These are phyloP conservation scores for Thecocarcelia acutangulata DNA, from an alignment of 2,888 invertebrate genomes.

Conservation along the genomic window DNA sequence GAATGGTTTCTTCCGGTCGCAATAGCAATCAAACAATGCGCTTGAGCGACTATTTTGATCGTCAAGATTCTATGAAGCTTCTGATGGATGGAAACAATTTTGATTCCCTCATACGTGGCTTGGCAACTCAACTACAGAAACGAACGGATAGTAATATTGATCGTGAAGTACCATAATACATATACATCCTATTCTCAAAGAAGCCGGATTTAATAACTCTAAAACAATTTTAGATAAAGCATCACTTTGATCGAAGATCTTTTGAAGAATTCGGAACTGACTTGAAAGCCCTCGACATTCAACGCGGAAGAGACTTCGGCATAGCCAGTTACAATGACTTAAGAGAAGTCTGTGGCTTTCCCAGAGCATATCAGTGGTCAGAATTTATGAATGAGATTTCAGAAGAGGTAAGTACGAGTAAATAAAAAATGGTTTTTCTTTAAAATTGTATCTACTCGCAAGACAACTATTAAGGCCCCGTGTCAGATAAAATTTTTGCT, in stretches of 20 bases:
- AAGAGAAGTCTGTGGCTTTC: conserved; percentile 75
- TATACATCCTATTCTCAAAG: neutral
- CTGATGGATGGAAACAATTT: conserved; percentile 82
- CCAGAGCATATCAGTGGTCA: conserved; percentile 74
- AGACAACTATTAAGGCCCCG: too few relatives aligned
- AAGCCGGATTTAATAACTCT: too few relatives aligned
- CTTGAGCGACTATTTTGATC: conserved; percentile 75
- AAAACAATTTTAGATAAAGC: conserved; percentile 71
- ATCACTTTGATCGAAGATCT: conserved; percentile 75
- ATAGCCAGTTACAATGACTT: conserved; percentile 76
- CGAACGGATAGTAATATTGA: conserved; percentile 88
- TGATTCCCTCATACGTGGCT: conserved; percentile 87
- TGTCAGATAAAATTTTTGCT: too few relatives aligned
- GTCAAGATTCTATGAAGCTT: conserved; percentile 72
- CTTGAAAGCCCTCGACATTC: conserved; percentile 77
- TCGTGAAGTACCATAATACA: conserved; percentile 81
- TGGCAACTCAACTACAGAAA: conserved; percentile 87
- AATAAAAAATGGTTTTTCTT: neutral
- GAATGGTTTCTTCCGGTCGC: conserved; percentile 74
- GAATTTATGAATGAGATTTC: conserved; percentile 86
- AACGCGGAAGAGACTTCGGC: conserved; percentile 76
- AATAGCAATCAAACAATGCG: conserved; percentile 74
- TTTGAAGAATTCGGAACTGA: conserved; percentile 83
- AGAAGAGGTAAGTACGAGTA: conserved; percentile 78
- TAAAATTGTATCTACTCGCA: too few relatives aligned